Evolutionary conservation across 2,888 invertebrate genomes (phyloP), one percentile per base, ranked within the genome.

Genomic region (Ennomos erosarius): DNA sequence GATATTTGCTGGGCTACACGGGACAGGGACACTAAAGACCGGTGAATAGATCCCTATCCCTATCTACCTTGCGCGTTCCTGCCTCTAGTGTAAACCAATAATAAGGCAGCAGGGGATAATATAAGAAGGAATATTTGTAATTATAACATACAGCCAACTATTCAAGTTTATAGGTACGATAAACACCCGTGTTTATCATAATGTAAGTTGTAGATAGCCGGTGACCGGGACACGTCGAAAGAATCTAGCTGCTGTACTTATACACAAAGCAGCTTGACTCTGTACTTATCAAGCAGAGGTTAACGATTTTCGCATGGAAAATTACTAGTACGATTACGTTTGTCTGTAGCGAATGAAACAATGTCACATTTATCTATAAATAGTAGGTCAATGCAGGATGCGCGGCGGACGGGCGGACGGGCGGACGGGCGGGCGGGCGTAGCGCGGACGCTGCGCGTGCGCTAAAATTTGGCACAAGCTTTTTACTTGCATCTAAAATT

Each of bases 281-380:
- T 74, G 69, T 68, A 59, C 75, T 78, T 88, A 87, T 89, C 87
- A 59, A 69, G 46, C 59, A 70, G 81, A 73, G 86, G 90, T 88
- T 88, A 86, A 88, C 74, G 83, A 79, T 88, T 84, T 87, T 85
- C 75, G 83, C 83, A 81, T 88, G 91, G 91, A 91, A 91, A 91
- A 87, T 76, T 90, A 90, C 91, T 71, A 71, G 68, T 64, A 54
- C 69, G 82, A 83, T 84, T 82, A 79, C 79, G 69, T 64, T 64
- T 65, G 42, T 11, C 64, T 65, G 42, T 11, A 11, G 70, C 73
- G 79, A 83, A 84, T 87, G 85, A 84, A 87, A 88, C 82, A 86
- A 85, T 88, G 85, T 87, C 85, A 85, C 81, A 76, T 78, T 78
- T 83, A 84, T 84, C 82, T 88, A 88, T 87, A 84, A 83, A 84